Conservation (phyloP, 2,113 vertebrate genomes). For the Crypturellus undulatus region DNA sequence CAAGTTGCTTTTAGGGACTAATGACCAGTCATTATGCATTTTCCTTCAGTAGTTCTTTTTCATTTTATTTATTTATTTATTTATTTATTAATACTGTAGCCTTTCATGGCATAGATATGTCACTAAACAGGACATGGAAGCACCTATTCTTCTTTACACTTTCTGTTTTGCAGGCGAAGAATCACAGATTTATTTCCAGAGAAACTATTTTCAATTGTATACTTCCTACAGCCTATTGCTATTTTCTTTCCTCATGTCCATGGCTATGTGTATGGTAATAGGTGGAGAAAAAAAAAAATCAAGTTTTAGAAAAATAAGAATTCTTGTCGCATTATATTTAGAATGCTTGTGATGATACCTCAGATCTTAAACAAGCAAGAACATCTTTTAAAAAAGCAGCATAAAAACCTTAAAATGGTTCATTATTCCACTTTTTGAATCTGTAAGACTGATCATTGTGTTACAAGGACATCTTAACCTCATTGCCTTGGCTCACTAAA, state of each 20-base stretch:
- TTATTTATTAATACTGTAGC: background rate
- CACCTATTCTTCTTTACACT: background rate
- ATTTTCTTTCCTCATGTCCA: background rate
- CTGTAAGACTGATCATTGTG: background rate
- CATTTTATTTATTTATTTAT: no score
- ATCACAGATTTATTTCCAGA: background rate
- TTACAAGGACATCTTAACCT: background rate
- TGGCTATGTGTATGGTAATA: background rate
- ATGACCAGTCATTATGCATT: background rate
- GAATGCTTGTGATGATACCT: background rate
- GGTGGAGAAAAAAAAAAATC: background rate
- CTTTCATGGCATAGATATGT: background rate
- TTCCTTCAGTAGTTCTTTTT: fast-evolving
- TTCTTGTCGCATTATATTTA: background rate
- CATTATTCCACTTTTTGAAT: background rate
- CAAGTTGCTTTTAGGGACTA: background rate
- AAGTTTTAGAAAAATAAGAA: constrained; percentile 20
- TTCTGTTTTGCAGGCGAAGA: background rate
- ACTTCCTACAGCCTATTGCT: background rate
- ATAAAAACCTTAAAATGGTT: background rate
- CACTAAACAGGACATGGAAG: background rate
- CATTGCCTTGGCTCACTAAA: background rate
- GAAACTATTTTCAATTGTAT: background rate
- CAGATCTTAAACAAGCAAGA: background rate
- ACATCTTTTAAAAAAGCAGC: background rate